Percentiles rank a stretch among this genome's conserved stretches.
phyloP scores from a whole-genome alignment of 2,797 vertebrate species.

The Eremophila alpestris region DNA sequence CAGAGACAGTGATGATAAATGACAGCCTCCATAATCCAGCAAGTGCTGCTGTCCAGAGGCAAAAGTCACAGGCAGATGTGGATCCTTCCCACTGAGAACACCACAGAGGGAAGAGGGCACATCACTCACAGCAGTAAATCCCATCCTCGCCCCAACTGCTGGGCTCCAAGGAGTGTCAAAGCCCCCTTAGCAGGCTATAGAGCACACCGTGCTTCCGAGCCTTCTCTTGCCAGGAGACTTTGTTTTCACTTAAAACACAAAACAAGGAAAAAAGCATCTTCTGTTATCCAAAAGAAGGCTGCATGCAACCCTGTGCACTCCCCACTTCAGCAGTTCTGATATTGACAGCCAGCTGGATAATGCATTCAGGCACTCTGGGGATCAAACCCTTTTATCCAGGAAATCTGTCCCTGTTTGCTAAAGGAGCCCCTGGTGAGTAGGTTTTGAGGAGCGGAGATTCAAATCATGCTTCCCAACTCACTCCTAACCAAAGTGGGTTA shows the following conservation, averaged over 20 bases:
- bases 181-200: background rate
- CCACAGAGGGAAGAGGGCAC: background rate
- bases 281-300: background rate
- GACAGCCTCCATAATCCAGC: constrained; percentile 55
- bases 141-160: rapidly evolving
- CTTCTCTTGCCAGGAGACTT: background rate
- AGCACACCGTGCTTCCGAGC: background rate
- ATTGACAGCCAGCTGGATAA: background rate
- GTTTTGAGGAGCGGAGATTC: background rate
- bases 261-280: background rate
- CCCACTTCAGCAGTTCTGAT: background rate
- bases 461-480: background rate
- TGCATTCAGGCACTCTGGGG: background rate
- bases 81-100: background rate
- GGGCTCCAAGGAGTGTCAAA: background rate
- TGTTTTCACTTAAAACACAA: background rate
- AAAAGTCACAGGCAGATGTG: background rate
- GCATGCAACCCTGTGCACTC: background rate
- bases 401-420: background rate
- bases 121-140: constrained; percentile 16
- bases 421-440: background rate
- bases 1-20: constrained; percentile 28
- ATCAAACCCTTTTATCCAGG: background rate
- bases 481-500: background rate
- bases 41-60: constrained; percentile 27